Base-by-base conservation (phyloP, 2,797 vertebrate species). In the Serranus cabrilla region DNA sequence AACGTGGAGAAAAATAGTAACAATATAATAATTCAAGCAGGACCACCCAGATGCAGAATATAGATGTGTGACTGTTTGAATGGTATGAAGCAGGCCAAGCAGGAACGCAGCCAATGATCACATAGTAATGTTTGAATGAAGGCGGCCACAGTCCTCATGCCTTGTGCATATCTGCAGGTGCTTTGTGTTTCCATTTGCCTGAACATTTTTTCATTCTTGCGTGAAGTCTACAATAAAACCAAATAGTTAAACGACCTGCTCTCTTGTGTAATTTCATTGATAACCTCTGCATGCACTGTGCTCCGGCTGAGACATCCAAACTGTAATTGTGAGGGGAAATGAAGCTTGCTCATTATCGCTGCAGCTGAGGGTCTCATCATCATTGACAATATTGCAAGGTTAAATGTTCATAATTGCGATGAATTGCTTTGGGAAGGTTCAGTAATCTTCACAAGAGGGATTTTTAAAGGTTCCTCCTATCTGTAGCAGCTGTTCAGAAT, bases 1-100 rank as follows among this genome's bases (percentile, higher is more conserved):
- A 82, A 59, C 60, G 23, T 17, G 57, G 62, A 65, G 71, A 57
- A 68, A 76, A 89, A 81, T 67, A 31, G 77, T 57, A 78, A 83
- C 58, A 20, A 78, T 76, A 69, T 74, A 82, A 86, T 82, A 87
- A 85, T 82, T 87, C 74, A 83, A 83, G 23, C 82, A 18, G 74
- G 89, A 92, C 89, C 91, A 92, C 90, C 91, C 86, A 85, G 82
- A 83, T 31, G 76, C 65, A 81, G 76, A 82, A 86, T 74, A 86
- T 76, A 91, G 80, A 87, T 64, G 87, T 80, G 80, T 59, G 83
- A 82, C 78, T 88, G 80, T 85, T 71, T 83, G 65, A 84, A 77
- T 78, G 78, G 84, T 74, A 80, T 21, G 49, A 40, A 70, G 75
- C 73, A 42, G 73, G 73, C 84, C 69, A 57, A 79, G 76, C 63